Evolutionary conservation across 2,797 vertebrate species (phyloP).

Genomic region (Enteromius fasciolatus): DNA sequence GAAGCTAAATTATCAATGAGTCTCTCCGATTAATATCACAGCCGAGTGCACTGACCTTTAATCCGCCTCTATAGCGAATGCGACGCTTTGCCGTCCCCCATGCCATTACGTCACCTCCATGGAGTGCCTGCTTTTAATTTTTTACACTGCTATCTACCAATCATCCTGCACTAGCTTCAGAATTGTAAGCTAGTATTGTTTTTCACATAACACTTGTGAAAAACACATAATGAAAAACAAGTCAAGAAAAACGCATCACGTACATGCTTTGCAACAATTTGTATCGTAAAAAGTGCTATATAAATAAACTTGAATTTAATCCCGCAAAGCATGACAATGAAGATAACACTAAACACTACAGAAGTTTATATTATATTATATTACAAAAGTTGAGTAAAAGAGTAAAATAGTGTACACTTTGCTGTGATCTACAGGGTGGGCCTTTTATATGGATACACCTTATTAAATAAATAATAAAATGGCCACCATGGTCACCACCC

Average conservation of each 20-base stretch:
- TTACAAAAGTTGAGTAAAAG: too few species aligned
- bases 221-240: background rate
- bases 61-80: background rate
- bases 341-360: background rate
- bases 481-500: too few species aligned
- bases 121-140: background rate
- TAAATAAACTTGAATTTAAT: too few species aligned
- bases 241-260: background rate
- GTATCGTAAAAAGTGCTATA: too few species aligned
- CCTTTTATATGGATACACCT: too few species aligned
- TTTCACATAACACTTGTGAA: background rate
- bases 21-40: constrained; percentile 26
- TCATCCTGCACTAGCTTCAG: background rate
- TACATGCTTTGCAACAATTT: too few species aligned
- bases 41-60: constrained; percentile 36
- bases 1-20: constrained; percentile 47
- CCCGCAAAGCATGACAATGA: background rate
- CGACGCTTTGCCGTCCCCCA: background rate
- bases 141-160: background rate
- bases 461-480: too few species aligned
- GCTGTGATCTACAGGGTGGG: too few species aligned
- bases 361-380: background rate
- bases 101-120: background rate
- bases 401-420: background rate
- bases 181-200: background rate